Evolutionary conservation across 2,113 vertebrate genomes (phyloP).

Genomic region (Hipposideros armiger): DNA sequence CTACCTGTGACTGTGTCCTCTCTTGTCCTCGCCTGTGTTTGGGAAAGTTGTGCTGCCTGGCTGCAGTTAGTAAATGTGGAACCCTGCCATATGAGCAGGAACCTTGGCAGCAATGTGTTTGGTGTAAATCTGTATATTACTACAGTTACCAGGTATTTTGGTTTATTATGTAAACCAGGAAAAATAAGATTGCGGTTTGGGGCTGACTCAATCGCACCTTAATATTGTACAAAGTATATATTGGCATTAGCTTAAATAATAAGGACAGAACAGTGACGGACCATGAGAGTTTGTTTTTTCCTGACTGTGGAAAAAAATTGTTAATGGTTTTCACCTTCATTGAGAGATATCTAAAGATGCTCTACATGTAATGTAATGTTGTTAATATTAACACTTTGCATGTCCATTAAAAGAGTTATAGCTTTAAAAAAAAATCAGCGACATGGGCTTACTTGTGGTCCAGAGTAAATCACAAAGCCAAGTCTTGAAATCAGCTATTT

Average conservation of each 20-base stretch:
- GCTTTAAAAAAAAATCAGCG: background rate
- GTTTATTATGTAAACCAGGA: conserved; percentile 13
- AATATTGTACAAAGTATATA: background rate
- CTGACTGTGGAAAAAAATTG: background rate
- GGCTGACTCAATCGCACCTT: background rate
- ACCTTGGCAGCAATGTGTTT: background rate
- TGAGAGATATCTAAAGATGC: background rate
- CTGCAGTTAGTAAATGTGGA: background rate
- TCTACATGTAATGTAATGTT: background rate
- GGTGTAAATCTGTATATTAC: background rate
- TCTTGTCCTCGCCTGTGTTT: background rate
- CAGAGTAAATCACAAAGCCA: background rate
- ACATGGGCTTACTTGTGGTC: background rate
- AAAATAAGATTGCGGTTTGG: conserved; percentile 23
- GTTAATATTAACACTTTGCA: background rate
- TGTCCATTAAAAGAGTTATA: background rate
- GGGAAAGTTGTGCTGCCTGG: background rate
- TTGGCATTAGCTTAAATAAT: background rate
- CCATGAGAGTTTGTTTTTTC: background rate
- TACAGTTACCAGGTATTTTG: background rate
- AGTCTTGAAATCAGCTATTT: background rate
- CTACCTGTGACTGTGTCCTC: rapidly evolving
- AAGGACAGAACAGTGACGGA: background rate
- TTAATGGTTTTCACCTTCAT: background rate
- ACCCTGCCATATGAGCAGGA: rapidly evolving